A percentile compares a stretch with the other conserved stretches of the same genome.
These are phyloP conservation scores for Xylophagus ater DNA, from an alignment of 2,888 invertebrate species.

Conservation along the genomic window DNA sequence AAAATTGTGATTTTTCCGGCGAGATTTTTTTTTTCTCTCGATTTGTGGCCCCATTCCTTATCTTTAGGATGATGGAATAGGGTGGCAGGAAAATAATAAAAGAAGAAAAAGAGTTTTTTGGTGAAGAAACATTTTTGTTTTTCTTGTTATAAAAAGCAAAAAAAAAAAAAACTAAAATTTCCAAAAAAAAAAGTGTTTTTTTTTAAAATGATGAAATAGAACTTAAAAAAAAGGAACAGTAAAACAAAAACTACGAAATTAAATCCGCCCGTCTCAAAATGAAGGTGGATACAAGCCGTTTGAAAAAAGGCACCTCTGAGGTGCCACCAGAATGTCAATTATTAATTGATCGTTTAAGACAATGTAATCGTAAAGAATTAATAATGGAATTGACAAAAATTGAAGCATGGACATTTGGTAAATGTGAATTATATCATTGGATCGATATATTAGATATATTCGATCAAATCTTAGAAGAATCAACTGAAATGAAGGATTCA, in stretches of 20 bases:
- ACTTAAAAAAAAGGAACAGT: background rate
- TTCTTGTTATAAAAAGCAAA: too few species aligned
- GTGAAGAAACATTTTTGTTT: too few species aligned
- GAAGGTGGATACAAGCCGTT: constrained; percentile 71
- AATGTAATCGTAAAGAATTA: constrained; percentile 53
- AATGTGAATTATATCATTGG: constrained; percentile 81
- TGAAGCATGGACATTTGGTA: constrained; percentile 74
- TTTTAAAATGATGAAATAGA: too few species aligned
- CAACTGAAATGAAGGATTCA: constrained; percentile 39
- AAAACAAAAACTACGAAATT: background rate
- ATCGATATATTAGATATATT: constrained; percentile 69
- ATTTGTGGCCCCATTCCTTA: too few species aligned
- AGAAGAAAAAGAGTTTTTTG: too few species aligned
- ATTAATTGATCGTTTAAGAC: constrained; percentile 60
- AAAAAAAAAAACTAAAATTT: too few species aligned
- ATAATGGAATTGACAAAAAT: constrained; percentile 57
- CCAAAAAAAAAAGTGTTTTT: too few species aligned
- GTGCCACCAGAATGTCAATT: constrained; percentile 67
- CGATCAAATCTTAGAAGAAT: constrained; percentile 62
- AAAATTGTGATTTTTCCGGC: too few species aligned
- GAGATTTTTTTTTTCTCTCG: too few species aligned
- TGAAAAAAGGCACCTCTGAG: constrained; percentile 75
- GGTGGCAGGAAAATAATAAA: too few species aligned
- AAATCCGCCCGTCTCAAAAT: constrained; percentile 44
- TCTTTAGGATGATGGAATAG: too few species aligned